phyloP scores from a whole-genome alignment of 2,113 vertebrate genomes.

The Burhinus bistriatus region DNA sequence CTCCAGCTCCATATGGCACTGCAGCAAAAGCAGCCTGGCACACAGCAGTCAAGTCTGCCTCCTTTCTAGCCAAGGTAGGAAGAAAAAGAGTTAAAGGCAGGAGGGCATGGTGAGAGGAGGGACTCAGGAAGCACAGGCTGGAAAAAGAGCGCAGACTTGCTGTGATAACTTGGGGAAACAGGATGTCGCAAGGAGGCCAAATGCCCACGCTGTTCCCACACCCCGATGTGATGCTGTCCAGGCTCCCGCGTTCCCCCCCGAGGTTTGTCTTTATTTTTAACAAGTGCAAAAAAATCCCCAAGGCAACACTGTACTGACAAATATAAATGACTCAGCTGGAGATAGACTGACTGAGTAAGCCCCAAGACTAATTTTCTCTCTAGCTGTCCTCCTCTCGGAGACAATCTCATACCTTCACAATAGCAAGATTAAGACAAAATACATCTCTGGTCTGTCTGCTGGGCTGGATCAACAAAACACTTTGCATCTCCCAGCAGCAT shows the following conservation, averaged over 20 bases:
- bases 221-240: background rate
- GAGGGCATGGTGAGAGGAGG: background rate
- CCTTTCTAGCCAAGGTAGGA: background rate
- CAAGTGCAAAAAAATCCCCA: slow-evolving; percentile 32
- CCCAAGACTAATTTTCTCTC: slow-evolving; percentile 43
- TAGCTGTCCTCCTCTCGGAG: slow-evolving; percentile 3
- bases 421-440: slow-evolving; percentile 40
- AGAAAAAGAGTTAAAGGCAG: background rate
- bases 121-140: background rate
- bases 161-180: slow-evolving; percentile 48
- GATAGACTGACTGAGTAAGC: background rate
- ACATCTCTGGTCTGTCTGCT: background rate
- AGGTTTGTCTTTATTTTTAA: slow-evolving; percentile 62
- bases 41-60: background rate
- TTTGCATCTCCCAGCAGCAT: background rate
- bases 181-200: slow-evolving; percentile 33
- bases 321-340: slow-evolving; percentile 30
- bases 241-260: background rate
- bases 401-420: slow-evolving; percentile 25
- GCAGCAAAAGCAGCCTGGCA: background rate
- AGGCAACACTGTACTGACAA: slow-evolving; percentile 31
- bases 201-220: slow-evolving; percentile 64
- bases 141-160: background rate
- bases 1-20: background rate
- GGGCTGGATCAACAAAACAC: background rate